A percentile compares a stretch with the other conserved stretches of the same genome.
These are phyloP conservation scores for Hydrocynus forskahlii DNA, from an alignment of 2,797 vertebrate species.

Conservation along the genomic window DNA sequence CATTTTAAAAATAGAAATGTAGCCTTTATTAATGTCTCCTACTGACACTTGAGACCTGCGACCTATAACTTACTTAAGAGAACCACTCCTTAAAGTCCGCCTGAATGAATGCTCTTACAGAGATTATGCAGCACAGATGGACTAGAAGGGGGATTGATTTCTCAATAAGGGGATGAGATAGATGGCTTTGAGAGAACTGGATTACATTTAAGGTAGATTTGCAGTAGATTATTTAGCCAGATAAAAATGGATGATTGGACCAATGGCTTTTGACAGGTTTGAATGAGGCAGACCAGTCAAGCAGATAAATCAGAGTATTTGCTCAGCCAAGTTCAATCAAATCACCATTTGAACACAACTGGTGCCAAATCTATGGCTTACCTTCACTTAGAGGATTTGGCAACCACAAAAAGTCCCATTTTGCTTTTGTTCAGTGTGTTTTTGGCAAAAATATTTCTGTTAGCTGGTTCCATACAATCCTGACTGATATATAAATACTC, in stretches of 20 bases:
- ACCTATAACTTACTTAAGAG: constrained; percentile 30
- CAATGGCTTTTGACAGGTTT: no score
- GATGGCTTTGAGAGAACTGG: background rate
- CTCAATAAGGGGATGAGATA: background rate
- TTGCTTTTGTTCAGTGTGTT: background rate
- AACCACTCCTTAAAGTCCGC: background rate
- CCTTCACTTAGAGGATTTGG: no score
- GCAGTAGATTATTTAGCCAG: background rate
- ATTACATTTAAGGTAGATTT: background rate
- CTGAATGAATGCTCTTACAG: background rate
- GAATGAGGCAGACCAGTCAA: background rate
- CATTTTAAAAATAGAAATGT: constrained; percentile 38
- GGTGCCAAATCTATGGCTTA: no score
- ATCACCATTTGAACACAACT: background rate
- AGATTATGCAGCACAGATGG: background rate
- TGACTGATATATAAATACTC: no score
- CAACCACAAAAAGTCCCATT: background rate
- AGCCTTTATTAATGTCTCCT: constrained; percentile 31
- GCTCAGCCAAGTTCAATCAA: background rate
- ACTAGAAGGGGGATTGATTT: background rate
- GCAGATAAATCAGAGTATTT: background rate
- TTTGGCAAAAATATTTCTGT: background rate
- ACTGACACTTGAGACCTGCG: constrained; percentile 32
- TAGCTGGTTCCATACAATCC: no score
- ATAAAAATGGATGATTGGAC: background rate